phyloP scores from a whole-genome alignment of 1,140 invertebrate species.

The fruit fly (Drosophila melanogaster) region DNA sequence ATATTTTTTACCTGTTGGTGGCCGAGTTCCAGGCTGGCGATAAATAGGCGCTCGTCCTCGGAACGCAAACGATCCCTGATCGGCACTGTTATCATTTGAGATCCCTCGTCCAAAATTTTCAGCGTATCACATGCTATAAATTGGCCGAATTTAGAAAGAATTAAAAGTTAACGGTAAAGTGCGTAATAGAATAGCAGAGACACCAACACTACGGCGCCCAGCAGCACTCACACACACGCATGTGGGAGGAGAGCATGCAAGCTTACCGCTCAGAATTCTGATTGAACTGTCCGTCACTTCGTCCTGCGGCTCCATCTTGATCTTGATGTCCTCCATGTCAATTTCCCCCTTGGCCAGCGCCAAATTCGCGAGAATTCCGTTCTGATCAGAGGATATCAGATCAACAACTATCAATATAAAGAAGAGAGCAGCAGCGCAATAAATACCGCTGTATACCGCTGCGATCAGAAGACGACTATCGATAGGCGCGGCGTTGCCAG shows the following conservation, averaged over 20 bases:
- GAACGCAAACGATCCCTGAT: conserved; percentile 37
- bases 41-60: conserved; percentile 56
- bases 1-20: conserved; percentile 46
- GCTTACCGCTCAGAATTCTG: conserved; percentile 50
- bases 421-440: conserved; percentile 17
- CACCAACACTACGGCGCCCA: conserved; percentile 13
- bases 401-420: conserved; percentile 1
- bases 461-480: conserved; percentile 55
- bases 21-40: conserved; percentile 44
- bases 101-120: conserved; percentile 51
- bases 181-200: conserved; percentile 47
- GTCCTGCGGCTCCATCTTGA: conserved; percentile 55
- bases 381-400: conserved; percentile 10
- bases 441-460: conserved; percentile 51
- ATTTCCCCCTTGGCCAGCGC: conserved; percentile 39
- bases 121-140: conserved; percentile 25
- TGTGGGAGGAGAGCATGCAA: conserved; percentile 14
- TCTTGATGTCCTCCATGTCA: conserved; percentile 53
- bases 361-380: conserved; percentile 37
- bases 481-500: conserved; percentile 4
- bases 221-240: conserved; percentile 20
- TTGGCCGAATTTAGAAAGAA: not conserved
- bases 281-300: conserved; percentile 4
- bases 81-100: conserved; percentile 55
- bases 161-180: conserved; percentile 59